Percentiles rank a stretch among this genome's conserved stretches.
Evolutionary conservation across 2,888 invertebrate species (phyloP).

Genomic region (Cyrtodaria siliqua): DNA sequence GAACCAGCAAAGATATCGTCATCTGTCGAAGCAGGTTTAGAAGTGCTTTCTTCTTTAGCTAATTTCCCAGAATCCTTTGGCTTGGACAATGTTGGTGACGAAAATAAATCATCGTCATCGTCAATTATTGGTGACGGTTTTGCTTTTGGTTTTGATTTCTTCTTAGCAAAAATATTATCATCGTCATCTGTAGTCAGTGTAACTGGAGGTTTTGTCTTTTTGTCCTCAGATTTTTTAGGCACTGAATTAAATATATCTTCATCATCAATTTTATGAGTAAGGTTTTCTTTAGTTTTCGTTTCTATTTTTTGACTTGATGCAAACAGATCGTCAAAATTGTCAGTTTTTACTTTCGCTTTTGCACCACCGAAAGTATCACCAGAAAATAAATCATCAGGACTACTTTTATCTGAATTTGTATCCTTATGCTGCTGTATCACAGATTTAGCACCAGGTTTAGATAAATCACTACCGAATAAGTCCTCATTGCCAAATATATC

Average conservation of each 20-base stretch:
- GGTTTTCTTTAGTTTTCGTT: constrained; percentile 10
- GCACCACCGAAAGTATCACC: constrained; percentile 27
- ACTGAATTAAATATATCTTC: constrained; percentile 53
- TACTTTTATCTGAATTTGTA: constrained; percentile 24
- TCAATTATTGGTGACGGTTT: constrained; percentile 43
- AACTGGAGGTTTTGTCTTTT: constrained; percentile 12
- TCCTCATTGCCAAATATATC: constrained; percentile 82
- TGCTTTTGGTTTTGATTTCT: constrained; percentile 40
- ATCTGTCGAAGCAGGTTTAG: not conserved
- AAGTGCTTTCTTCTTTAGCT: not conserved
- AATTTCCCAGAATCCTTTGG: constrained; percentile 47
- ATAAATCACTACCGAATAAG: constrained; percentile 52
- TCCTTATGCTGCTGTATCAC: constrained; percentile 19
- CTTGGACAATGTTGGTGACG: constrained; percentile 54
- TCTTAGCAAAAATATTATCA: constrained; percentile 46
- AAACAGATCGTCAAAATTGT: constrained; percentile 61
- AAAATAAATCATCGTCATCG: constrained; percentile 70
- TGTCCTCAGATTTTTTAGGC: constrained; percentile 36
- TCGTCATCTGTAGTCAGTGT: constrained; percentile 28
- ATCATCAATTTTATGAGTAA: constrained; percentile 38
- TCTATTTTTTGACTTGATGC: constrained; percentile 19
- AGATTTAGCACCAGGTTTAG: constrained; percentile 31
- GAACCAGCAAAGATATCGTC: constrained; percentile 53
- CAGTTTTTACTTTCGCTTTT: constrained; percentile 26
- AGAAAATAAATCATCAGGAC: constrained; percentile 58